Evolutionary conservation across 2,888 invertebrate genomes (phyloP), one percentile per base, ranked within the genome.

Genomic region (Orchesella flavescens): DNA sequence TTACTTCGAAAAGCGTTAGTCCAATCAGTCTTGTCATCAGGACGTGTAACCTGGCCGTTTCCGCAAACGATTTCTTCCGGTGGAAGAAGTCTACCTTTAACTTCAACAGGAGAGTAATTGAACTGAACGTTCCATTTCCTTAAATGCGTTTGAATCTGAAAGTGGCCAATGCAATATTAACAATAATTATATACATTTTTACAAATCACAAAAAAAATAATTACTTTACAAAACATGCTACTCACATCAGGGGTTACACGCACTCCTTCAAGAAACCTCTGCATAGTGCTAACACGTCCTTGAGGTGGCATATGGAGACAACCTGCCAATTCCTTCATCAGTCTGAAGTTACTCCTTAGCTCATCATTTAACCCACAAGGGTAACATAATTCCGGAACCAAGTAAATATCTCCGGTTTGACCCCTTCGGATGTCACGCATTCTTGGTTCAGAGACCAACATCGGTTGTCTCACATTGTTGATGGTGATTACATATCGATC

Each of bases 1-100:
- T n/a, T n/a, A n/a, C n/a, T n/a, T n/a, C n/a, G n/a, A n/a, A n/a
- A n/a, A n/a, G n/a, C n/a, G n/a, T n/a, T n/a, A n/a, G n/a, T n/a
- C n/a, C n/a, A n/a, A n/a, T 82, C 82, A 4, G 63, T 76, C 19
- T 76, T 82, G 3, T 71, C 76, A 65, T 82, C 76, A 2, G 82
- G 61, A 3, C 34, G 17, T 3, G 57, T 49, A 17, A 17, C 49
- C 1, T 21, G 17, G 46, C 65, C 21, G 1, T 21, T 24, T 1
- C 65, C 71, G 12, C 69, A 59, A 0, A 76, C 1, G 9, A 82
- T 63, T 10, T 55, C 46, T n/a, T 71, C 76, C 0, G 72, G 10
- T 43, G 57, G 59, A 0, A 77, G 43, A 7, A 21, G 34, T 53
- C 83, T 19, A 2, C 46, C 83, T 0, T 19, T 5, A 12, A 77